Evolutionary conservation across 2,888 invertebrate species (phyloP).

Genomic region (Xestobium rufovillosum): DNA sequence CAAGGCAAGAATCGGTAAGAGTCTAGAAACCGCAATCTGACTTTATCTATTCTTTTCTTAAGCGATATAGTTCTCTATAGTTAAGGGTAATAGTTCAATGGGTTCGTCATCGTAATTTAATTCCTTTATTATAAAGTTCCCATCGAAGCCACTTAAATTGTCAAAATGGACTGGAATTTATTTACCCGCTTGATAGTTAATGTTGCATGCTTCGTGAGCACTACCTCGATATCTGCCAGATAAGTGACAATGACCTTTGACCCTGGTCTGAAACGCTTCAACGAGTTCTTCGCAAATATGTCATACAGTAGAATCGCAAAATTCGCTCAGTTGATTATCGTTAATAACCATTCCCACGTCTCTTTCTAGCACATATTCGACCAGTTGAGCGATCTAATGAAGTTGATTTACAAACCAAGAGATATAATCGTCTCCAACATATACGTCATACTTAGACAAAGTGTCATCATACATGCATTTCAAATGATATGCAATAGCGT

Average conservation of each 20-base stretch:
- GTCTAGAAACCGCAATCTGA: too few relatives aligned
- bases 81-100: too few relatives aligned
- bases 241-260: slow-evolving; percentile 30
- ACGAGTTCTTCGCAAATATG: slow-evolving; percentile 24
- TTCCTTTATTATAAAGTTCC: too few relatives aligned
- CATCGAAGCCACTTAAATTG: too few relatives aligned
- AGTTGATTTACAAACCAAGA: slow-evolving; percentile 23
- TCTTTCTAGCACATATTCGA: slow-evolving; percentile 17
- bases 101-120: too few relatives aligned
- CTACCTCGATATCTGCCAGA: slow-evolving; percentile 27
- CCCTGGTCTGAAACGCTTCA: slow-evolving; percentile 17
- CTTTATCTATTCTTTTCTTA: too few relatives aligned
- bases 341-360: slow-evolving; percentile 17
- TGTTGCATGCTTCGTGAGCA: slow-evolving; percentile 30
- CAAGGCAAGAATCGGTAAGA: too few relatives aligned
- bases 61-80: too few relatives aligned
- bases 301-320: slow-evolving; percentile 16
- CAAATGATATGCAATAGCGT: slow-evolving; percentile 25
- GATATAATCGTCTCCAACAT: slow-evolving; percentile 22
- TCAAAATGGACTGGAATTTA: too few relatives aligned
- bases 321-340: slow-evolving; percentile 5
- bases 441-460: slow-evolving; percentile 19
- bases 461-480: slow-evolving; percentile 25
- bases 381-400: slow-evolving; percentile 15
- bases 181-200: slow-evolving; percentile 28